A percentile compares a stretch with the other conserved stretches of the same genome.
phyloP scores from a whole-genome alignment of 1,140 invertebrate genomes.

The Halictus rubicundus region DNA sequence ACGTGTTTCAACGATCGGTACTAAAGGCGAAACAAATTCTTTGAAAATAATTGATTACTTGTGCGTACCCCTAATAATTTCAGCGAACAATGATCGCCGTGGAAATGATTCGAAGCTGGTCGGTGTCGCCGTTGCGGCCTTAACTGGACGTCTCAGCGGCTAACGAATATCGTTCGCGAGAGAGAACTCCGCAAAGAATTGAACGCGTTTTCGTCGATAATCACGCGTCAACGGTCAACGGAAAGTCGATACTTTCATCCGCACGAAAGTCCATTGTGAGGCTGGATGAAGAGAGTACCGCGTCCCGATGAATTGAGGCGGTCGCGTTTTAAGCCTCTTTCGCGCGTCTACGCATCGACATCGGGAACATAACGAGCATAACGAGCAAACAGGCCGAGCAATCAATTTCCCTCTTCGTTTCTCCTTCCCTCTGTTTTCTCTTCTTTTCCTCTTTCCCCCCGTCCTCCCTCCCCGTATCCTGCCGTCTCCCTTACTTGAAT shows the following conservation, averaged over 20 bases:
- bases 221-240: neutral
- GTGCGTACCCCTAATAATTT: no score
- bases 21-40: no score
- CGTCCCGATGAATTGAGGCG: constrained; percentile 31
- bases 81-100: no score
- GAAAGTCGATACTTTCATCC: constrained; percentile 26
- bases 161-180: neutral
- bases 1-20: no score
- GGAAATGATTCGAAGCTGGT: no score
- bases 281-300: neutral
- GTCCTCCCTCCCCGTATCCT: neutral
- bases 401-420: constrained; percentile 64
- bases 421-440: neutral
- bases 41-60: no score
- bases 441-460: neutral
- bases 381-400: constrained; percentile 71
- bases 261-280: constrained; percentile 16
- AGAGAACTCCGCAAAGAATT: neutral
- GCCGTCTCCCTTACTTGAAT: no score
- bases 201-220: neutral
- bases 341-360: constrained; percentile 28
- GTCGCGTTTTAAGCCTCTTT: constrained; percentile 34
- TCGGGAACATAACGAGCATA: constrained; percentile 49
- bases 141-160: constrained; percentile 3
- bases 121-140: neutral